Evolutionary conservation across 2,888 invertebrate species (phyloP).

Genomic region (Lepidochrysops patricia): DNA sequence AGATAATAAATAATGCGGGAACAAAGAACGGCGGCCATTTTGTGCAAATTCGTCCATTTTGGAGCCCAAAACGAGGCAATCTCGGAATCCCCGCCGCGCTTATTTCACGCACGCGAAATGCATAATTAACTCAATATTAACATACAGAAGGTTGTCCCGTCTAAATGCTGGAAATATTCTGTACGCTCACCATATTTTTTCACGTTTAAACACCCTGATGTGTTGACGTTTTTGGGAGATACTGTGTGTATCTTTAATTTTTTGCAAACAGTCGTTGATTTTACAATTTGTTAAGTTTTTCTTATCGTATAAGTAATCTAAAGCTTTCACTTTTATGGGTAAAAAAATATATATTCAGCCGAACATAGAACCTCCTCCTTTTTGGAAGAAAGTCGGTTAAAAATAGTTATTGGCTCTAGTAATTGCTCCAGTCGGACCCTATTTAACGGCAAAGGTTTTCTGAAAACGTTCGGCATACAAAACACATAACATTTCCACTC

Average conservation of each 20-base stretch:
- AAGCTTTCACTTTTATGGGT: too few relatives aligned
- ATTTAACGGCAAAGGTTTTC: too few relatives aligned
- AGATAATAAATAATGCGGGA: slow-evolving; percentile 22
- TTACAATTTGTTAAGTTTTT: background rate
- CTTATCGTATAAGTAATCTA: too few relatives aligned
- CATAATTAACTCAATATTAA: slow-evolving; percentile 64
- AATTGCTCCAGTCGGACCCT: too few relatives aligned
- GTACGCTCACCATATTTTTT: background rate
- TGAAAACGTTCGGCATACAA: too few relatives aligned
- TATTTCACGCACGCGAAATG: slow-evolving; percentile 57
- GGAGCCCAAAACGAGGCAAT: slow-evolving; percentile 36
- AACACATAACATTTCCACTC: too few relatives aligned
- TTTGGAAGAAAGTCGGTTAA: too few relatives aligned
- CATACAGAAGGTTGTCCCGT: slow-evolving; percentile 31
- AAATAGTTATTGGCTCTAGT: too few relatives aligned
- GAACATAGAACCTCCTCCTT: too few relatives aligned
- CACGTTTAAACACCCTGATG: background rate
- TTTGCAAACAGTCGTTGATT: background rate
- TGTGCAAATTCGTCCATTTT: slow-evolving; percentile 32
- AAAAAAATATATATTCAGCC: too few relatives aligned
- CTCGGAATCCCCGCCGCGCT: slow-evolving; percentile 38
- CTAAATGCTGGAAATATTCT: background rate
- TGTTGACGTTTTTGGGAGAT: background rate
- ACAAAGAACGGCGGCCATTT: slow-evolving; percentile 22
- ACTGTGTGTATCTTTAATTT: background rate